Conservation (phyloP, 64 coral and sea anemone species). For the Catalaphyllia jardinei region DNA sequence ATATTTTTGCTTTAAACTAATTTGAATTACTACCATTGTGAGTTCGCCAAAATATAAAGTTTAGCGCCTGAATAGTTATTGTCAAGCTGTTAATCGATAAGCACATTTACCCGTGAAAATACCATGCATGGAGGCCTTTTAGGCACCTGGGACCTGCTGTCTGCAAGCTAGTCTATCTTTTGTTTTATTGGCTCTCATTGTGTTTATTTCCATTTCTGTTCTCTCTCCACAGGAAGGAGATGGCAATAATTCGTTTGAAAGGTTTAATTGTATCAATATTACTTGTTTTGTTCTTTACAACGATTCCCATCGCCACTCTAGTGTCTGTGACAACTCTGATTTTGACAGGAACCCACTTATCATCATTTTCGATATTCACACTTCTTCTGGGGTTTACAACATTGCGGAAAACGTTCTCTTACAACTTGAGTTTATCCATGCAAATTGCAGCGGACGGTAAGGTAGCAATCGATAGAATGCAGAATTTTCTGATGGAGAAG, state of each 20-base stretch:
- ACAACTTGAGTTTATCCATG: too few species aligned
- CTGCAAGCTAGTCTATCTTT: too few species aligned
- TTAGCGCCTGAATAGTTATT: too few species aligned
- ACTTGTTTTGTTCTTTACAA: slow-evolving; percentile 5
- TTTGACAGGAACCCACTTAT: slow-evolving; percentile 44
- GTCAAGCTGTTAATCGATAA: too few species aligned
- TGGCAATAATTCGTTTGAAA: slow-evolving; percentile 24
- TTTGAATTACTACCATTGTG: too few species aligned
- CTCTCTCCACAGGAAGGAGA: slow-evolving; percentile 52
- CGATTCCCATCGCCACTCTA: not conserved
- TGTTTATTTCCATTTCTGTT: not conserved
- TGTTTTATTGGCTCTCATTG: too few species aligned
- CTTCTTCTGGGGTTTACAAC: not conserved
- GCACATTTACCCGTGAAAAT: too few species aligned
- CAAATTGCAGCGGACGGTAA: not conserved
- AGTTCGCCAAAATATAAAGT: too few species aligned
- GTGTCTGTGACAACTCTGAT: slow-evolving; percentile 44
- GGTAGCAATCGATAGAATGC: not conserved
- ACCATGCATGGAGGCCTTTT: too few species aligned
- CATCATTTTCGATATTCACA: slow-evolving; percentile 54
- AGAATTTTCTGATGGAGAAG: not conserved
- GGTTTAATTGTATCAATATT: slow-evolving; percentile 27
- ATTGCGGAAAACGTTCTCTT: not conserved
- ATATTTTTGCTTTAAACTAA: too few species aligned
- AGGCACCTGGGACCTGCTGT: too few species aligned